These are phyloP conservation scores for Halictus ligatus DNA, from an alignment of 2,888 invertebrate genomes.

Conservation along the genomic window DNA sequence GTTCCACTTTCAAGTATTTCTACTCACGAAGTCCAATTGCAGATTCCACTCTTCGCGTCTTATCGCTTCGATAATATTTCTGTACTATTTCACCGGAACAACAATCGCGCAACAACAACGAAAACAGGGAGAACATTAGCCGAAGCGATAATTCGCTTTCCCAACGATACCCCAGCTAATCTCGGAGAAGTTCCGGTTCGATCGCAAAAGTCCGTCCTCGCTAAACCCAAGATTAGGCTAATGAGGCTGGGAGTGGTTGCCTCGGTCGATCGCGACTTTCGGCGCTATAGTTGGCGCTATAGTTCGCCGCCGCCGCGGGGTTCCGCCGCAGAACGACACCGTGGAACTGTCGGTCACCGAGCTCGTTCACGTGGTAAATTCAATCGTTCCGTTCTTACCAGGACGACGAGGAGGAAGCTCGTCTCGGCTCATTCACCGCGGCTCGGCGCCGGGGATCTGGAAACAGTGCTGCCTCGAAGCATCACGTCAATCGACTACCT, in stretches of 20 bases:
- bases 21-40: background rate
- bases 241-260: background rate
- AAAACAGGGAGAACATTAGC: background rate
- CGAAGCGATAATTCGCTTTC: background rate
- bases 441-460: constrained; percentile 59
- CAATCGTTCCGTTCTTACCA: constrained; percentile 47
- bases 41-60: background rate
- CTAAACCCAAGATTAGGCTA: constrained; percentile 11
- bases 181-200: background rate
- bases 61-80: background rate
- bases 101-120: background rate
- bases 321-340: constrained; percentile 34
- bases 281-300: background rate
- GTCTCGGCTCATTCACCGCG: constrained; percentile 57
- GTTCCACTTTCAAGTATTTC: background rate
- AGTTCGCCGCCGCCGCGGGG: background rate
- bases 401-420: constrained; percentile 43
- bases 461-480: constrained; percentile 43
- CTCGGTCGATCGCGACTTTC: background rate
- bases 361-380: constrained; percentile 53
- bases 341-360: constrained; percentile 20
- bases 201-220: background rate
- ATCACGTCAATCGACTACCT: constrained; percentile 76
- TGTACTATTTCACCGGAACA: background rate
- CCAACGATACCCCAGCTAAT: background rate